phyloP scores from a whole-genome alignment of 2,888 invertebrate genomes.

The Oxyteleia sp. region DNA sequence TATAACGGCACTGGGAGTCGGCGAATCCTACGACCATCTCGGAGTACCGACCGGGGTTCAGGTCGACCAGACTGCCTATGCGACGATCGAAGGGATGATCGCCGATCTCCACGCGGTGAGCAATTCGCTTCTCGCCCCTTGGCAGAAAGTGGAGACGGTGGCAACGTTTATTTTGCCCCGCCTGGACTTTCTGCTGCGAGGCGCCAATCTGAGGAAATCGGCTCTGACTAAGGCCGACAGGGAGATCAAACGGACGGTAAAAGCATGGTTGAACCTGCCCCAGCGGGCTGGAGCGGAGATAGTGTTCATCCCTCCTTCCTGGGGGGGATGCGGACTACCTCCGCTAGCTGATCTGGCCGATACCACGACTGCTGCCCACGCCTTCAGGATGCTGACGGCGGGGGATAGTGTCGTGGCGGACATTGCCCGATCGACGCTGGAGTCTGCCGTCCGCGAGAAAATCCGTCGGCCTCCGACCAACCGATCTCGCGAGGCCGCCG shows the following conservation, averaged over 20 bases:
- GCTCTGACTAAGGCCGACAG: constrained; percentile 76
- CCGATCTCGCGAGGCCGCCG: constrained; percentile 5
- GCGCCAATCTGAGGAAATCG: constrained; percentile 75
- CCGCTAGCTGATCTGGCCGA: constrained; percentile 80
- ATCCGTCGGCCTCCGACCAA: constrained; percentile 18
- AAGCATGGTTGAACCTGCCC: constrained; percentile 80
- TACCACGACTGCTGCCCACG: constrained; percentile 78
- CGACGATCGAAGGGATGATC: constrained; percentile 41
- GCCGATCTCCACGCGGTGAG: constrained; percentile 39
- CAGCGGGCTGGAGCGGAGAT: constrained; percentile 81
- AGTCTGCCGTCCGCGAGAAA: constrained; percentile 64
- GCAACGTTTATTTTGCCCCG: constrained; percentile 74
- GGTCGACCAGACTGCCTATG: constrained; percentile 65
- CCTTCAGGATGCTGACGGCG: constrained; percentile 79
- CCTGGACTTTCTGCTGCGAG: constrained; percentile 79
- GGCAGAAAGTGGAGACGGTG: constrained; percentile 72
- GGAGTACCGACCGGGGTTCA: constrained; percentile 57
- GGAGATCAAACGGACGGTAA: constrained; percentile 72
- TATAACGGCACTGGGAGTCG: not conserved
- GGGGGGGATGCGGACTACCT: constrained; percentile 79
- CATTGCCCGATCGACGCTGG: constrained; percentile 74
- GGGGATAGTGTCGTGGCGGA: constrained; percentile 70
- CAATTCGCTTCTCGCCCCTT: constrained; percentile 69
- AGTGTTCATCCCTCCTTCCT: constrained; percentile 72
- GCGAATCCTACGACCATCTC: constrained; percentile 21